phyloP scores from a whole-genome alignment of 1,140 invertebrate genomes.

The Epicauta chinensis region DNA sequence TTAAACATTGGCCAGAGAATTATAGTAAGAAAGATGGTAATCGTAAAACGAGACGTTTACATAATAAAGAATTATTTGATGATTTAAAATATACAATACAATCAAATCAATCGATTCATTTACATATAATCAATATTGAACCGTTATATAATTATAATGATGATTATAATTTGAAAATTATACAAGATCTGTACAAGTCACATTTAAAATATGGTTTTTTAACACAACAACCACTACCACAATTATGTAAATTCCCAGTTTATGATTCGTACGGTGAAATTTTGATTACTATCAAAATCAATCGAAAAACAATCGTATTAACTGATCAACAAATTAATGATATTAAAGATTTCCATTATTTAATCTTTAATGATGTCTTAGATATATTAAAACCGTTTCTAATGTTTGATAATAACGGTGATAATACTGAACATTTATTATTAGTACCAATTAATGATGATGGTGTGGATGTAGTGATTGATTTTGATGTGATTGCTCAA shows the following conservation, averaged over 20 bases:
- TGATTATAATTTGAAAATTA: slow-evolving; percentile 14
- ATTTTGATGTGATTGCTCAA: slow-evolving; percentile 55
- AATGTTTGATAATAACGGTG: slow-evolving; percentile 57
- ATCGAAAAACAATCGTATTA: slow-evolving; percentile 49
- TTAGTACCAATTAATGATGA: slow-evolving; percentile 60
- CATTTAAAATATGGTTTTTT: slow-evolving; percentile 52
- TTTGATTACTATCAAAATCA: slow-evolving; percentile 52
- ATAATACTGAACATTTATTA: slow-evolving; percentile 61
- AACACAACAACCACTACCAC: slow-evolving; percentile 50
- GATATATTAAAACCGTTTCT: slow-evolving; percentile 72
- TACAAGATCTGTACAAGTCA: slow-evolving; percentile 30
- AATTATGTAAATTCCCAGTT: slow-evolving; percentile 70
- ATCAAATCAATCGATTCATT: slow-evolving; percentile 19
- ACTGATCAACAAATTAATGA: slow-evolving; percentile 48
- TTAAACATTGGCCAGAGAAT: slow-evolving; percentile 48
- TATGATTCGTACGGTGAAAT: slow-evolving; percentile 80
- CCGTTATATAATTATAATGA: slow-evolving; percentile 25
- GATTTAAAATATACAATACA: neutral
- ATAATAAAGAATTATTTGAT: slow-evolving; percentile 28
- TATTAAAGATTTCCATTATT: slow-evolving; percentile 52
- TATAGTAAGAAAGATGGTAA: slow-evolving; percentile 37
- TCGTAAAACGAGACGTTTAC: slow-evolving; percentile 22
- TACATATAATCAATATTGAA: slow-evolving; percentile 35
- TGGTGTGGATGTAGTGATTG: slow-evolving; percentile 44
- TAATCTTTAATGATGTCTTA: slow-evolving; percentile 66